These are phyloP conservation scores for Streptopelia turtur DNA, from an alignment of 2,797 vertebrate genomes.

Conservation along the genomic window DNA sequence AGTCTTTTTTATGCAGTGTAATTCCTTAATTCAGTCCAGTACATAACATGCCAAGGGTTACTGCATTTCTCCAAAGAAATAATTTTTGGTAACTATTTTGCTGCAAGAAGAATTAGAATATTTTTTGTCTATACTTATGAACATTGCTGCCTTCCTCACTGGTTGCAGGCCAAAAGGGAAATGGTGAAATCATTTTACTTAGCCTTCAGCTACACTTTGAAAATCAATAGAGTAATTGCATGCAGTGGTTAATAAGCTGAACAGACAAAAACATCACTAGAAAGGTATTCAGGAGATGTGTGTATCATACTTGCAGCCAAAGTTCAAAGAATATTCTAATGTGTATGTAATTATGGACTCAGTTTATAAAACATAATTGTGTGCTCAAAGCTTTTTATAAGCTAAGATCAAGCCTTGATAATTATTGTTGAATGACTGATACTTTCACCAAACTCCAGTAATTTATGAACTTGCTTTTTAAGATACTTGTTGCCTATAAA, in stretches of 20 bases:
- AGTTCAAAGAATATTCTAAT: not conserved
- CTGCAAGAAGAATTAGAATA: not conserved
- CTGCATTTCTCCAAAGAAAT: not conserved
- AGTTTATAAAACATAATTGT: not conserved
- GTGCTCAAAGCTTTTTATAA: not conserved
- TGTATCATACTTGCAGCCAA: not conserved
- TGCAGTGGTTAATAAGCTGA: not conserved
- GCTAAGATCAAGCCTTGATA: not conserved
- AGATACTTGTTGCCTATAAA: not conserved
- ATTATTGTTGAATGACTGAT: not conserved
- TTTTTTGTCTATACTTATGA: not conserved
- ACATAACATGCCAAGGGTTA: not conserved
- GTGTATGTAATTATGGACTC: not conserved
- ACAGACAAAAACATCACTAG: not conserved
- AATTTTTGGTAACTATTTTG: not conserved
- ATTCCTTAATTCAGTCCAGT: not conserved
- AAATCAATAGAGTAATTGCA: not conserved
- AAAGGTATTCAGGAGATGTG: not conserved
- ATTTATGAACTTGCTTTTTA: slow-evolving; percentile 26
- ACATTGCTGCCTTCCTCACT: not conserved
- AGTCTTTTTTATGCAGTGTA: not conserved
- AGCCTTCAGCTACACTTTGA: not conserved
- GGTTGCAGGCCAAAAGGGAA: not conserved
- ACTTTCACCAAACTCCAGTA: not conserved
- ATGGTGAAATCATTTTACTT: not conserved